Evolutionary conservation across 1,140 invertebrate genomes (phyloP), one percentile per base, ranked within the genome.

Genomic region (Tigriopus japonicus): DNA sequence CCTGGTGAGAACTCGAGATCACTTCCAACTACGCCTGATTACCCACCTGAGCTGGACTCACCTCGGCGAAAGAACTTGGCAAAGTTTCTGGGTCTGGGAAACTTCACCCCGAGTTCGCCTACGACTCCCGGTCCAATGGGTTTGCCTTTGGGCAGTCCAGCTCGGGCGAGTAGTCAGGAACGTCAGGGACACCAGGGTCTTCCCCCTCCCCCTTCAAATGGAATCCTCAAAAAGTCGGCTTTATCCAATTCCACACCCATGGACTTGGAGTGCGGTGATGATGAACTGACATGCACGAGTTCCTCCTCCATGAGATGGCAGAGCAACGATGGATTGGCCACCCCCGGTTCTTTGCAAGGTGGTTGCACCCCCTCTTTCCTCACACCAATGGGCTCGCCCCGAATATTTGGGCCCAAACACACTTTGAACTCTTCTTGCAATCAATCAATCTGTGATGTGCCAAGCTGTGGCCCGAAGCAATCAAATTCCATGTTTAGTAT

Each of bases 241-340:
- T 24, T 54, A n/a, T 54, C 52, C 24, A 54, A 28, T 6, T 54
- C 52, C 52, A 54, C 52, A 6, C 52, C 52, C 3, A 54, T 54
- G 52, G 52, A 54, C 23, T 24, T 54, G 15, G 52, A 54, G 24
- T n/a, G 15, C 24, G n/a, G 14, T 54, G 6, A 19, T 17, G 17
- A 28, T 17, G 52, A 54, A 17, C 15, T 17, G 14, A 19, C 14
- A n/a, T 54, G 15, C 52, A 17, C 17, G 15, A 21, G 15, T 17
- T 54, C 52, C 6, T 17, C 14, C 14, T n/a, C 17, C 3, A 28
- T 21, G 15, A 2, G 17, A 54, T 54, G 52, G 52, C 52, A 54
- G 19, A 54, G 52, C 19, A 54, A 54, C 24, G 52, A 54, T 19
- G 52, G 52, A n/a, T 24, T 54, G 17, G 24, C 24, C 14, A 54